These are phyloP conservation scores for Epizoanthus scotinus DNA, from an alignment of 92 coral and sea anemone species.

Conservation along the genomic window DNA sequence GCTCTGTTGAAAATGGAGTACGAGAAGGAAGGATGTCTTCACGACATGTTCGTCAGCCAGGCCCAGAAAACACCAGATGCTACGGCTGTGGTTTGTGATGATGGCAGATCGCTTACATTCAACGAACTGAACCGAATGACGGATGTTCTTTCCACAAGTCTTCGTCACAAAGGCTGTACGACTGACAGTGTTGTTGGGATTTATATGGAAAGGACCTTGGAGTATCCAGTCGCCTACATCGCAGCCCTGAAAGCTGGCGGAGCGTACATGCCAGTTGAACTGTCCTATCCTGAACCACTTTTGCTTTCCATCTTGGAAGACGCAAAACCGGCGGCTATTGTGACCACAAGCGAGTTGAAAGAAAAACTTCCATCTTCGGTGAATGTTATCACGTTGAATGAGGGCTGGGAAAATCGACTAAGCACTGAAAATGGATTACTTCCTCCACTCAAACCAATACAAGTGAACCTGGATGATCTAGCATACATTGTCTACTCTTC, in stretches of 20 bases:
- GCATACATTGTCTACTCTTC: conserved; percentile 88
- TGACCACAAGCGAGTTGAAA: conserved; percentile 61
- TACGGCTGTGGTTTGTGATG: conserved; percentile 76
- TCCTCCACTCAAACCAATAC: conserved; percentile 43
- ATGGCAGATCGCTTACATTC: conserved; percentile 74
- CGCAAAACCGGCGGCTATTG: conserved; percentile 69
- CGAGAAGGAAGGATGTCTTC: conserved; percentile 78
- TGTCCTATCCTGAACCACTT: conserved; percentile 73
- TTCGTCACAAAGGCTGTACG: conserved; percentile 75
- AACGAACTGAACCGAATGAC: conserved; percentile 68
- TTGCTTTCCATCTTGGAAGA: conserved; percentile 75
- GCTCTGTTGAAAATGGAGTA: conserved; percentile 62
- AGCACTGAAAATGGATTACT: conserved; percentile 57
- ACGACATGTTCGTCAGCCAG: conserved; percentile 75
- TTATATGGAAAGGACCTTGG: conserved; percentile 72
- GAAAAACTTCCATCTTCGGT: conserved; percentile 60
- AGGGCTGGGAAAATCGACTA: conserved; percentile 72
- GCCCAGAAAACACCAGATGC: conserved; percentile 67
- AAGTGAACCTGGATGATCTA: conserved; percentile 64
- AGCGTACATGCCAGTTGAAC: conserved; percentile 79
- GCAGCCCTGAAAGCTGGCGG: conserved; percentile 88
- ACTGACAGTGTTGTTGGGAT: conserved; percentile 77
- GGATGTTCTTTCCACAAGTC: conserved; percentile 65
- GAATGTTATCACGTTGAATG: conserved; percentile 53
- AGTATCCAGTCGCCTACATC: conserved; percentile 77